Evolutionary conservation across 2,888 invertebrate species (phyloP).

Genomic region (Tetramorium bicarinatum): DNA sequence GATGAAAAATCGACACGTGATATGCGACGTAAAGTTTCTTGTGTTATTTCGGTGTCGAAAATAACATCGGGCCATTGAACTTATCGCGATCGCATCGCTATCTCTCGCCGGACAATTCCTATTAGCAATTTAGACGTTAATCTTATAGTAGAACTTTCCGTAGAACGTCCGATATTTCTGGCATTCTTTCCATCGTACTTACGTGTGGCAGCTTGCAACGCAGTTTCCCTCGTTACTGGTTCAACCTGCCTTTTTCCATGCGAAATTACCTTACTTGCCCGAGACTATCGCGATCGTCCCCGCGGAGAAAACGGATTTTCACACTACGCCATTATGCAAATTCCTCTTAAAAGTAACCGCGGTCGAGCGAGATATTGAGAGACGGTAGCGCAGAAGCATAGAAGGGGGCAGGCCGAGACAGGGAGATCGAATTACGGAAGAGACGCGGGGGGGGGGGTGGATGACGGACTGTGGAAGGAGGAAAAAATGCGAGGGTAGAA

Average conservation of each 20-base stretch:
- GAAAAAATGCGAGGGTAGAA: constrained; percentile 66
- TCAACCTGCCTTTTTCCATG: constrained; percentile 56
- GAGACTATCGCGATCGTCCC: constrained; percentile 75
- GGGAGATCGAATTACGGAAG: constrained; percentile 51
- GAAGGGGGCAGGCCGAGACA: not conserved
- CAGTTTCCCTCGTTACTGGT: constrained; percentile 56
- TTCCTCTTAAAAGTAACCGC: constrained; percentile 79
- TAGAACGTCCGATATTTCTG: constrained; percentile 23
- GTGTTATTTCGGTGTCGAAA: not conserved
- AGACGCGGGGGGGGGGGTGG: constrained; percentile 32
- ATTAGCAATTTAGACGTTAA: constrained; percentile 7
- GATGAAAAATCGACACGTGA: not conserved
- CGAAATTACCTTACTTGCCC: constrained; percentile 73
- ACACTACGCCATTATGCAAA: constrained; percentile 83
- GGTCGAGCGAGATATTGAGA: constrained; percentile 58
- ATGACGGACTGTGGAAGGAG: constrained; percentile 45
- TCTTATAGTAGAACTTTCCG: not conserved
- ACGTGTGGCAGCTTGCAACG: constrained; percentile 64
- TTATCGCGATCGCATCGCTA: not conserved
- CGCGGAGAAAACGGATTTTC: constrained; percentile 79
- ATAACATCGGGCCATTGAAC: constrained; percentile 3
- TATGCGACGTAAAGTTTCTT: not conserved
- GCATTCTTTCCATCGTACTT: constrained; percentile 24
- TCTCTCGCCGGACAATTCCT: not conserved
- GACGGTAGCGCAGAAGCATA: constrained; percentile 57